Conservation (phyloP, 2,797 vertebrate species). For the Threskiornis aethiopicus region DNA sequence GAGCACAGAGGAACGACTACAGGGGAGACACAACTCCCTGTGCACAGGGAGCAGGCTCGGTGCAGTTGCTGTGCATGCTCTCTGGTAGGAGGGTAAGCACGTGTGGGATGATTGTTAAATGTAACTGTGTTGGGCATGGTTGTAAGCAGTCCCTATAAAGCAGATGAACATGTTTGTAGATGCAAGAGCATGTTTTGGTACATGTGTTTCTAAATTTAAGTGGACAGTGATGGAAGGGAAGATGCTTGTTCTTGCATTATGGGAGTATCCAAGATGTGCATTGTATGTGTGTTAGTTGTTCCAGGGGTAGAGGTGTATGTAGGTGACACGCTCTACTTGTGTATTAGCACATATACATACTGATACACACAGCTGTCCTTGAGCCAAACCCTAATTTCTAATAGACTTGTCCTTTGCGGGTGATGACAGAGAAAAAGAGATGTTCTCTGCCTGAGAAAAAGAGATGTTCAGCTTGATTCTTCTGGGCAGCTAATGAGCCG, state of each 20-base stretch:
- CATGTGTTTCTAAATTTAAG: background rate
- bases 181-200: background rate
- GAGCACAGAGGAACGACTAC: background rate
- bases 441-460: background rate
- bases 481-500: slow-evolving; percentile 18
- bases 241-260: background rate
- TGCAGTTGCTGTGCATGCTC: background rate
- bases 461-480: slow-evolving; percentile 1
- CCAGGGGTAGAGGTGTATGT: background rate
- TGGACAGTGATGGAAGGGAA: background rate
- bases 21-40: background rate
- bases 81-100: background rate
- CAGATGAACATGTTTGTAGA: background rate
- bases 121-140: background rate
- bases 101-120: rapidly evolving
- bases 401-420: background rate
- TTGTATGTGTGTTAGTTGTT: rapidly evolving
- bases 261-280: background rate
- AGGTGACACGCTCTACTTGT: background rate
- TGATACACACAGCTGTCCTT: background rate
- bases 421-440: background rate
- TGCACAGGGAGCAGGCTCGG: background rate
- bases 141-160: background rate
- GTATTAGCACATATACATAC: background rate
- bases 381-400: background rate